Percentiles rank a stretch among this genome's conserved stretches.
These are phyloP conservation scores for Noctilio leporinus DNA, from an alignment of 2,113 vertebrate genomes.

Conservation along the genomic window DNA sequence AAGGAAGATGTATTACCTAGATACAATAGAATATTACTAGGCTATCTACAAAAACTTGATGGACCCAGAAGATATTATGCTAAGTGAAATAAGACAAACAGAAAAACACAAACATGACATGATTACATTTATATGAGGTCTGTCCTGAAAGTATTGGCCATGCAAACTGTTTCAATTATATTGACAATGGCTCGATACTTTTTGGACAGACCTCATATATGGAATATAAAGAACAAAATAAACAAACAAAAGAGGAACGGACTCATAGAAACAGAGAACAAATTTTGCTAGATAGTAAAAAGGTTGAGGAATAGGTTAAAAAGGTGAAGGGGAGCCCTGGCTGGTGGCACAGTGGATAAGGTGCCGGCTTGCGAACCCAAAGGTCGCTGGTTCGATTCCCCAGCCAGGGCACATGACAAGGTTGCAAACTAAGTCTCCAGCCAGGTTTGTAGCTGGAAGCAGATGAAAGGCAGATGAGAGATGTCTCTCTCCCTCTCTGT, in stretches of 20 bases:
- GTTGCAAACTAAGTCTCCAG: too few species aligned
- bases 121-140: neutral
- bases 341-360: too few species aligned
- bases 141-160: too few species aligned
- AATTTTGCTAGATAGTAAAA: neutral
- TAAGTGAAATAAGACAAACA: neutral
- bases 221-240: neutral
- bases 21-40: neutral
- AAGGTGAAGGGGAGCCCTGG: neutral
- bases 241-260: neutral
- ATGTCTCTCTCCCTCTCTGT: too few species aligned
- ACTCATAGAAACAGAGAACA: neutral
- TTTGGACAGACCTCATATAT: too few species aligned
- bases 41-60: neutral
- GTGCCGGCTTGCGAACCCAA: too few species aligned
- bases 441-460: too few species aligned
- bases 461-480: too few species aligned
- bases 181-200: too few species aligned
- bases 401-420: too few species aligned
- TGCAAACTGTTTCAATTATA: too few species aligned
- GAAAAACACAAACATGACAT: neutral
- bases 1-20: neutral
- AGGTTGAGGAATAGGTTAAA: neutral
- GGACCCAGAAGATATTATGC: neutral
- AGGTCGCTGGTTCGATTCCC: too few species aligned